Base-by-base conservation (phyloP, 2,113 vertebrate species). In the Microtus montanus region DNA sequence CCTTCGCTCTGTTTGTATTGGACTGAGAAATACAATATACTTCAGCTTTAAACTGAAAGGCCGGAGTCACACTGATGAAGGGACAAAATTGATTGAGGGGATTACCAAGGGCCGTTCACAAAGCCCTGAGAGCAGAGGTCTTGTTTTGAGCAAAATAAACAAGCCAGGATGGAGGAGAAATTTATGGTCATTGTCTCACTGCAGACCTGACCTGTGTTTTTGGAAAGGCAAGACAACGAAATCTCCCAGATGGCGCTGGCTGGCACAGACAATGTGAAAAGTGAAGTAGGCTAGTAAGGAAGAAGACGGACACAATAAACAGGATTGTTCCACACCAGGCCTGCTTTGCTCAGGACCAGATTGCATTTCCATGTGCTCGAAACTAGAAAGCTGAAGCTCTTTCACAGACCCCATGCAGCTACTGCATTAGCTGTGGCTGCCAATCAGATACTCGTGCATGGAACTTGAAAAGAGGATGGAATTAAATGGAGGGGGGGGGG, bases 101-200 rank as follows among this genome's bases (percentile, higher is more conserved):
- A 94, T 95, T 91, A 63, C 61, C 94, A 94, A 74, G 8, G 49
- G 1, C 28, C 80, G 14, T 87, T 80, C 96, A 94, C 64, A 96
- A 84, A 92, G 20, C 47, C 87, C 24, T 26, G 44, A 24, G 24
- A 91, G 49, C 20, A 94, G 95, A 96, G 52, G 22, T 26, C 78
- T 19, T 89, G n/a, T 82, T 74, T 94, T 49, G 38, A 87, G 41
- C 75, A 94, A 73, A 77, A 77, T n/a, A 74, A 83, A 68, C 54
- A 71, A 49, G 87, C 28, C 12, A 79, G 74, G 58, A 87, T 35
- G 78, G 13, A 68, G 63, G 52, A 5, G 73, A 73, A 63, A 64
- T 52, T 80, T 61, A 54, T 88, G 26, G 75, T 87, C 75, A 80
- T 14, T 58, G 24, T 38, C 22, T 30, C 17, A 78, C 7, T 84